These are phyloP conservation scores for Heterotilapia buettikoferi DNA, from an alignment of 2,113 vertebrate species.

Conservation along the genomic window DNA sequence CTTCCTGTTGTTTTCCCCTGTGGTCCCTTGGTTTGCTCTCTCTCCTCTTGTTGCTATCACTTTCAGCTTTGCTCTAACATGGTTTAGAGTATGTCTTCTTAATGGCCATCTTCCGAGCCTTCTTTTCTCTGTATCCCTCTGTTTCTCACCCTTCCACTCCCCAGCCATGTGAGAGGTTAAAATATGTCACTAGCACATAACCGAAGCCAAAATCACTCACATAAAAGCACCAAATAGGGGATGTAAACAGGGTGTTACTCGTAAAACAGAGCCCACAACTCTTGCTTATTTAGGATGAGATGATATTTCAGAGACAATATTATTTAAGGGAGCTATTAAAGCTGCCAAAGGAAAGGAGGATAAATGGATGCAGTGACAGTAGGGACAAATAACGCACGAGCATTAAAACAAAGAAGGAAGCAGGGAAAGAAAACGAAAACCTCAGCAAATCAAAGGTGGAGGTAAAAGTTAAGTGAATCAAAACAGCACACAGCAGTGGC, in stretches of 20 bases:
- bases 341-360: not conserved
- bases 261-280: not conserved
- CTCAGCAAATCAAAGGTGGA: not conserved
- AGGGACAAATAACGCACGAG: not conserved
- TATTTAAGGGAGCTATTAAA: not conserved
- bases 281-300: not conserved
- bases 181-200: not conserved
- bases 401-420: not conserved
- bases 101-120: not conserved
- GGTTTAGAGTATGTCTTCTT: slow-evolving; percentile 4
- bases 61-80: slow-evolving; percentile 6
- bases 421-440: not conserved
- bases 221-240: not conserved
- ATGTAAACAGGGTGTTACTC: not conserved
- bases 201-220: not conserved
- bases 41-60: slow-evolving; percentile 19
- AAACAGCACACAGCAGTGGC: not conserved
- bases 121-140: not conserved
- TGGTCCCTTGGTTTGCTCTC: slow-evolving; percentile 17
- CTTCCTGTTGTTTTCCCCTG: slow-evolving; percentile 24
- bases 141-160: not conserved
- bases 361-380: not conserved
- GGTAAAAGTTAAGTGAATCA: not conserved
- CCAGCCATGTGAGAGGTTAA: not conserved
- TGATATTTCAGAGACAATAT: not conserved